Evolutionary conservation across 2,797 vertebrate genomes (phyloP).

Genomic region (Poeciliopsis turneri): DNA sequence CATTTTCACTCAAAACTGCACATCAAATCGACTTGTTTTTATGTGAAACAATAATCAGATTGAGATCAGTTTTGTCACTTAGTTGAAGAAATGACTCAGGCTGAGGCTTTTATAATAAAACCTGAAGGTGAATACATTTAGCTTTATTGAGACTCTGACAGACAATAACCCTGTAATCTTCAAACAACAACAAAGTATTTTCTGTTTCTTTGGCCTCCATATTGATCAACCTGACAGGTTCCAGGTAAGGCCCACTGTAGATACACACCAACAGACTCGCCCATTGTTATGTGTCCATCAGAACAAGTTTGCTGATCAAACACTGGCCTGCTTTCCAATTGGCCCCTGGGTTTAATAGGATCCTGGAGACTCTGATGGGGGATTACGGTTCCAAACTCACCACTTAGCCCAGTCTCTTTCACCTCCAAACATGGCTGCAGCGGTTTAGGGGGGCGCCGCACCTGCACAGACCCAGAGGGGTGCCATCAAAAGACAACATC

Average conservation of each 20-base stretch:
- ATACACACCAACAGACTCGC: constrained; percentile 47
- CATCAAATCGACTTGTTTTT: neutral
- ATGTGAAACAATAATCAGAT: neutral
- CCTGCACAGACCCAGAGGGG: constrained; percentile 51
- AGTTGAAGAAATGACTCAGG: neutral
- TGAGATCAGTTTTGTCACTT: neutral
- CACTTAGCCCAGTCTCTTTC: constrained; percentile 72
- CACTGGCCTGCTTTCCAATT: constrained; percentile 83
- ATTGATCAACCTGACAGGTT: constrained; percentile 7
- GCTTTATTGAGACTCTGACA: neutral
- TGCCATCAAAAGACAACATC: constrained; percentile 55
- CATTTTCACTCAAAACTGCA: neutral
- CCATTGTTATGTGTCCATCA: constrained; percentile 54
- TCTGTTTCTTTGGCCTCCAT: constrained; percentile 3
- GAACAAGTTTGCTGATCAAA: constrained; percentile 82
- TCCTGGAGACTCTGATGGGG: constrained; percentile 67
- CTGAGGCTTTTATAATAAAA: neutral
- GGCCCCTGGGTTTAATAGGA: constrained; percentile 84
- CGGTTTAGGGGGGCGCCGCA: constrained; percentile 72
- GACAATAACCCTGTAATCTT: neutral
- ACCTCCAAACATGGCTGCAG: constrained; percentile 78
- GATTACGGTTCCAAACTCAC: constrained; percentile 80
- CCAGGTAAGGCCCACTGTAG: constrained; percentile 56
- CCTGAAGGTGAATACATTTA: neutral
- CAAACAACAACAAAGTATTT: neutral